A percentile compares a stretch with the other conserved stretches of the same genome.
Evolutionary conservation across 1,140 invertebrate genomes (phyloP).

Genomic region (Myzus persicae): DNA sequence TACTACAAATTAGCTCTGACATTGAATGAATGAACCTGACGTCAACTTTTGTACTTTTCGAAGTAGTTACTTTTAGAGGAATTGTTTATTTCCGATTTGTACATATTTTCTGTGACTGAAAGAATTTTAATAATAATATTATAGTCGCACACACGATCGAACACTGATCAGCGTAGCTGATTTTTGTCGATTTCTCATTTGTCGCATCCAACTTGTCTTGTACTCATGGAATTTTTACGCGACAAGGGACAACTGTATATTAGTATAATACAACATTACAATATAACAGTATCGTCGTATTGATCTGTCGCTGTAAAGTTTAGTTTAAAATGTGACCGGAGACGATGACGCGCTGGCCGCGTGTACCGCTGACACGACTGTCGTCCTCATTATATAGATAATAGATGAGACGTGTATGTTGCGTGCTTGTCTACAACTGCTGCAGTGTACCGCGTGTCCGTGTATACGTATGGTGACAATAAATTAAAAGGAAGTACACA

Average conservation of each 20-base stretch:
- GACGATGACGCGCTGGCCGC: neutral
- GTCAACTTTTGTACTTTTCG: neutral
- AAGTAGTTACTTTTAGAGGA: neutral
- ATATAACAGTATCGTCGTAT: neutral
- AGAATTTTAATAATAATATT: neutral
- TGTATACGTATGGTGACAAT: neutral
- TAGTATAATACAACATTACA: neutral
- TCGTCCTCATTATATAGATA: neutral
- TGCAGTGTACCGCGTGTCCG: neutral
- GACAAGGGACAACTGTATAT: neutral
- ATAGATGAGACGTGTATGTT: neutral
- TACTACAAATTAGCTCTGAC: neutral
- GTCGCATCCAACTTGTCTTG: neutral
- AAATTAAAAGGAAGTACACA: slow-evolving; percentile 10
- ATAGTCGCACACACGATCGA: neutral
- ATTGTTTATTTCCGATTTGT: neutral
- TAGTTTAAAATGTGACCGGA: neutral
- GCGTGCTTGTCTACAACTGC: neutral
- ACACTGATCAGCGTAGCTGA: neutral
- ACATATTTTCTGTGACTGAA: neutral
- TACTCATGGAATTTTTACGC: neutral
- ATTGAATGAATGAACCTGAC: neutral
- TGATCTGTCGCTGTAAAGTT: neutral
- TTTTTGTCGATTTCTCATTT: neutral
- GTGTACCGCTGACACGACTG: neutral